Conservation (phyloP, 2,113 vertebrate species). For the Telmatochromis bifrenatus region DNA sequence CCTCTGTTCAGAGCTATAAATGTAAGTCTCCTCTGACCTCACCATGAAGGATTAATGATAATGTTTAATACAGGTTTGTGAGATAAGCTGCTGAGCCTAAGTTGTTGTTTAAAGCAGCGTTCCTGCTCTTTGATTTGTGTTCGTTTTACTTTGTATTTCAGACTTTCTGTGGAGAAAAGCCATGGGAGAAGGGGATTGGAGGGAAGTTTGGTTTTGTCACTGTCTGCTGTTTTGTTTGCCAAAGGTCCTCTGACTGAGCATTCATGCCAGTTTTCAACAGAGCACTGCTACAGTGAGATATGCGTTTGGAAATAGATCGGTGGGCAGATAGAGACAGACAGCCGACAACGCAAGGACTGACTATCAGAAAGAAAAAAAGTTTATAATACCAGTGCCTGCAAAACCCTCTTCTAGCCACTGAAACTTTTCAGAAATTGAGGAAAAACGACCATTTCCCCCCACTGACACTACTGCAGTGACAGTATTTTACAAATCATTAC, state of each 20-base stretch:
- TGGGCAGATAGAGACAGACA: neutral
- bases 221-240: neutral
- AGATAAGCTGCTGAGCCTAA: neutral
- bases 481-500: slow-evolving; percentile 28
- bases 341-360: neutral
- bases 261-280: neutral
- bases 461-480: neutral
- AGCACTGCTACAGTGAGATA: neutral
- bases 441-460: neutral
- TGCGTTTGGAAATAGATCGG: slow-evolving; percentile 3
- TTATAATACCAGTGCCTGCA: neutral
- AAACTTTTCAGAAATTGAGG: slow-evolving; percentile 5
- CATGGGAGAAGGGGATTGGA: neutral
- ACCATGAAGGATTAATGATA: neutral
- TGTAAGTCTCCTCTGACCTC: neutral
- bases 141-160: neutral
- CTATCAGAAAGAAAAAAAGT: neutral
- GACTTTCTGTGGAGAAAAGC: neutral
- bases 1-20: neutral
- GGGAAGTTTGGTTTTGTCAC: neutral
- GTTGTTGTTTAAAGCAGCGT: neutral
- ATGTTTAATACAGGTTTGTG: neutral
- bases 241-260: neutral
- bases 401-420: neutral
- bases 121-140: neutral